Conservation (phyloP, 2,797 vertebrate genomes). For the Urophycis tenuis region DNA sequence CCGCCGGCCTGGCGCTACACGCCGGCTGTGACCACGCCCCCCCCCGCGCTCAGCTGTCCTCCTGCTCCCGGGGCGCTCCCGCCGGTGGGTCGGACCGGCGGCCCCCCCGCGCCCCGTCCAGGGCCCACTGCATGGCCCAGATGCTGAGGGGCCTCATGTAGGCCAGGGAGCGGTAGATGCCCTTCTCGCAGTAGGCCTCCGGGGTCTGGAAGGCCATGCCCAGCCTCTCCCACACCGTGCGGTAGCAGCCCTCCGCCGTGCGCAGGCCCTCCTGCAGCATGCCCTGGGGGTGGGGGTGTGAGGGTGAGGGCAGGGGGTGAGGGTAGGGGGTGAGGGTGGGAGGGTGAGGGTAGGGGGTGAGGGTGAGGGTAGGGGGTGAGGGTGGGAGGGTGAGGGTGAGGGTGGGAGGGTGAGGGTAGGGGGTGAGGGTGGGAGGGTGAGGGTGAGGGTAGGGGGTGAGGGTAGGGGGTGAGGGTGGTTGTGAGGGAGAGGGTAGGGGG, state of each 20-base stretch:
- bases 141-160: slow-evolving; percentile 97
- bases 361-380: too few species aligned
- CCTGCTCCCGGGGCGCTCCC: neutral
- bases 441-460: too few species aligned
- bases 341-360: too few species aligned
- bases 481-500: too few species aligned
- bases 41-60: neutral
- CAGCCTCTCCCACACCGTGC: slow-evolving; percentile 86
- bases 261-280: slow-evolving; percentile 81
- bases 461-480: too few species aligned
- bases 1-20: too few species aligned
- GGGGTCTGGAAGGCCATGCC: slow-evolving; percentile 98
- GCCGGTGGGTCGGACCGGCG: slow-evolving; percentile 6
- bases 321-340: too few species aligned
- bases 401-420: too few species aligned
- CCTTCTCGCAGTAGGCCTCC: slow-evolving; percentile 89
- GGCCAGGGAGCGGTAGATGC: slow-evolving; percentile 86
- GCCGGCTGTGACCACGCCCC: neutral
- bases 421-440: too few species aligned
- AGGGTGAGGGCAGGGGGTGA: too few species aligned
- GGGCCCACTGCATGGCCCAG: slow-evolving; percentile 94
- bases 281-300: too few species aligned
- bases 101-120: slow-evolving; percentile 37
- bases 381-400: too few species aligned
- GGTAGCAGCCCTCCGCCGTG: slow-evolving; percentile 91